Percentiles rank a stretch among this genome's conserved stretches.
Evolutionary conservation across 2,888 invertebrate genomes (phyloP).

Genomic region (Tricholauxania praeusta): DNA sequence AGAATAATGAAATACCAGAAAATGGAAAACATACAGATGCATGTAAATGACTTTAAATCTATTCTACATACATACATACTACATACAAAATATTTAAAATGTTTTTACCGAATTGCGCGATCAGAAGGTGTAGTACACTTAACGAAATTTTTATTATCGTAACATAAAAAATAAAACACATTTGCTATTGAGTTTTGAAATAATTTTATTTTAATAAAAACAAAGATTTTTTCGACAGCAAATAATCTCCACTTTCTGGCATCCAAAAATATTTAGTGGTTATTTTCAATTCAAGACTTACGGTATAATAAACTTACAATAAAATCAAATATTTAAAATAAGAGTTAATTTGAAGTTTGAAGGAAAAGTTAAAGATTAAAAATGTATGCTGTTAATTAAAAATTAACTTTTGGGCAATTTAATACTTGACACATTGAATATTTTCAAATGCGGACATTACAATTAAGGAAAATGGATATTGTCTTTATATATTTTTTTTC

Average conservation of each 20-base stretch:
- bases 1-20: slow-evolving; percentile 53
- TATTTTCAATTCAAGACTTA: slow-evolving; percentile 6
- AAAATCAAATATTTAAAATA: not conserved
- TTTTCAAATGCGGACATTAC: slow-evolving; percentile 12
- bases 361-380: slow-evolving; percentile 13
- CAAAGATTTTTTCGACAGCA: slow-evolving; percentile 47
- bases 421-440: slow-evolving; percentile 37
- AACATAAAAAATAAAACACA: slow-evolving; percentile 51
- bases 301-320: slow-evolving; percentile 29
- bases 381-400: slow-evolving; percentile 19
- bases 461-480: slow-evolving; percentile 3
- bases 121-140: not conserved
- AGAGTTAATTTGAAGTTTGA: not conserved
- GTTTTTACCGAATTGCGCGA: slow-evolving; percentile 2
- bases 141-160: not conserved
- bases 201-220: slow-evolving; percentile 40
- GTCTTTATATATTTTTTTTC: slow-evolving; percentile 3
- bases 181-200: slow-evolving; percentile 43
- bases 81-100: not conserved
- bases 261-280: slow-evolving; percentile 37
- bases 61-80: not conserved
- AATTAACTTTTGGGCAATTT: slow-evolving; percentile 35
- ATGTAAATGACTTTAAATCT: slow-evolving; percentile 40
- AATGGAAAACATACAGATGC: slow-evolving; percentile 56
- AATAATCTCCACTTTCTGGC: slow-evolving; percentile 63